phyloP scores from a whole-genome alignment of 2,113 vertebrate species.

The Neogobius melanostomus region DNA sequence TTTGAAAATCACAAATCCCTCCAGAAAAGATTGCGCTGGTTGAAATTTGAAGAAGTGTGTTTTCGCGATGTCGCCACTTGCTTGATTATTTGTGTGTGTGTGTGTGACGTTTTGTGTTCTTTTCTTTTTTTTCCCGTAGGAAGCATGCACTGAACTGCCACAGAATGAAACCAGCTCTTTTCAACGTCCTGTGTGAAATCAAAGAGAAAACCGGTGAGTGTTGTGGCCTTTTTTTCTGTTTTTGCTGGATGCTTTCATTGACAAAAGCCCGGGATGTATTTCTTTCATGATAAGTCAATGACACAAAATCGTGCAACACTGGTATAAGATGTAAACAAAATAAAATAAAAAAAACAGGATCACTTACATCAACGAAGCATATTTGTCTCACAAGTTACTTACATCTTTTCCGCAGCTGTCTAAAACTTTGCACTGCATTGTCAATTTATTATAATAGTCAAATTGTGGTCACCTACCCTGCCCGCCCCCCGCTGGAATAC shows the following conservation, averaged over 20 bases:
- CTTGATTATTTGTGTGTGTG: conserved; percentile 40
- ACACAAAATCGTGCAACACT: too few species aligned
- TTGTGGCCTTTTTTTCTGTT: background rate
- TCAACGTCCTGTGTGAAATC: conserved; percentile 81
- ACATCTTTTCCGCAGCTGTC: background rate
- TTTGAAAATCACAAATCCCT: background rate
- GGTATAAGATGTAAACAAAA: too few species aligned
- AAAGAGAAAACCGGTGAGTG: conserved; percentile 79
- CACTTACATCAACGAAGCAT: too few species aligned
- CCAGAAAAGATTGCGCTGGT: background rate
- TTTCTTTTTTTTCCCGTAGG: conserved; percentile 56
- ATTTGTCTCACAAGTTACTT: too few species aligned
- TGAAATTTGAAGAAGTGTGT: conserved; percentile 5
- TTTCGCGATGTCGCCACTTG: conserved; percentile 51
- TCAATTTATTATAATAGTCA: background rate
- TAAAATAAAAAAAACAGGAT: too few species aligned
- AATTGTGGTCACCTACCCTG: background rate
- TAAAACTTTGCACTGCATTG: background rate
- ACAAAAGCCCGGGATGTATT: too few species aligned
- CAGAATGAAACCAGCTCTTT: conserved; percentile 81
- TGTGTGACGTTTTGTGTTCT: background rate
- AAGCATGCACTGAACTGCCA: conserved; percentile 82
- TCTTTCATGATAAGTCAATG: too few species aligned
- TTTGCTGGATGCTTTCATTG: background rate
- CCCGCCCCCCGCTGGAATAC: conserved; percentile 16